Conservation (phyloP, 2,113 vertebrate genomes). For the Oceanites oceanicus region DNA sequence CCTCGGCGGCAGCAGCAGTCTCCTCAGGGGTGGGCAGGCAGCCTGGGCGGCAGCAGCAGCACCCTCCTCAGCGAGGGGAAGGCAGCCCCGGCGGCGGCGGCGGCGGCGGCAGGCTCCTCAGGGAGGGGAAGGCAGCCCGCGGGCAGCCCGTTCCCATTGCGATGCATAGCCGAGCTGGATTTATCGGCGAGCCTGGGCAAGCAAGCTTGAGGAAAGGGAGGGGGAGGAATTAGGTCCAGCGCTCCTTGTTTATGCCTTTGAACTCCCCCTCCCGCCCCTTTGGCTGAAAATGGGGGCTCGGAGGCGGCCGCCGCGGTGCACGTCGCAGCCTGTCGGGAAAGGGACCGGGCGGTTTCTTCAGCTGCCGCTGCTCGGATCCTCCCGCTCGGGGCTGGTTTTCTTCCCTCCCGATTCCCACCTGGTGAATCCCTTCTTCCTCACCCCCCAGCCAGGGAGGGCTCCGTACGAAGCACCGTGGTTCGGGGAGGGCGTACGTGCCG, state of each 20-base stretch:
- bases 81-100: not conserved
- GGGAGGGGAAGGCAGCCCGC: not conserved
- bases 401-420: not conserved
- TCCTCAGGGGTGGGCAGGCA: not conserved
- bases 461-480: not conserved
- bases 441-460: not conserved
- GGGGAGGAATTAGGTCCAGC: not conserved
- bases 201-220: not conserved
- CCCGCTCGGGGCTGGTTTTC: not conserved
- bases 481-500: not conserved
- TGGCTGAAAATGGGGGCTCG: not conserved
- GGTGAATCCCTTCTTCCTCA: not conserved
- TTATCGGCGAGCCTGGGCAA: not conserved
- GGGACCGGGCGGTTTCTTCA: not conserved
- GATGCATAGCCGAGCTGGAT: not conserved
- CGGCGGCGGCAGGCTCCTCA: not conserved
- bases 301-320: not conserved
- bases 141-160: not conserved
- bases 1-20: not conserved
- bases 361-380: not conserved
- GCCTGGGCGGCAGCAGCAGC: not conserved
- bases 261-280: constrained; percentile 19
- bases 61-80: not conserved
- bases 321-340: not conserved
- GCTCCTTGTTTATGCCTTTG: constrained; percentile 44